These are phyloP conservation scores for Furcifer pardalis DNA, from an alignment of 2,797 vertebrate species.

Conservation along the genomic window DNA sequence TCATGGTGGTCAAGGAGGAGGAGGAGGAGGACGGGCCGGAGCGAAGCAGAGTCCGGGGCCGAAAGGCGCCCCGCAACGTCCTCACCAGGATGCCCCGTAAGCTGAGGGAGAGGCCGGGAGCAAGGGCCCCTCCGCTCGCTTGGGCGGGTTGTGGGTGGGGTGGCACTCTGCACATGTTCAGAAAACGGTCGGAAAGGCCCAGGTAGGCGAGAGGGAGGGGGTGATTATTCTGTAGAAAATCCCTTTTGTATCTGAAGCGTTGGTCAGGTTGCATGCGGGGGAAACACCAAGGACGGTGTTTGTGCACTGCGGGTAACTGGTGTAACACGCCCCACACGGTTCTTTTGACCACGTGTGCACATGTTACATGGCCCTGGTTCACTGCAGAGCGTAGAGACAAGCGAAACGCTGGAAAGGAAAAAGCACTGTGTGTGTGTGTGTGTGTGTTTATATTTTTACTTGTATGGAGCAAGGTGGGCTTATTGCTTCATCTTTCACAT, in stretches of 20 bases:
- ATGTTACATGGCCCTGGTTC: not conserved
- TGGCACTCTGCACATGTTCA: not conserved
- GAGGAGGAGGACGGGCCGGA: conserved; percentile 74
- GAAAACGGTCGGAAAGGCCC: too few relatives aligned
- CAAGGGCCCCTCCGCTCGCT: too few relatives aligned
- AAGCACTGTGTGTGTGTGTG: too few relatives aligned
- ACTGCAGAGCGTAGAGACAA: not conserved
- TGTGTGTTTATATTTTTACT: too few relatives aligned
- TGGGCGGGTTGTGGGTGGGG: not conserved
- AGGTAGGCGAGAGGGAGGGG: too few relatives aligned
- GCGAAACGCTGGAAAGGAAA: too few relatives aligned
- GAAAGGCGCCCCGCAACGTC: conserved; percentile 85
- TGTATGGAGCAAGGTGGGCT: not conserved
- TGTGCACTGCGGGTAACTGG: not conserved
- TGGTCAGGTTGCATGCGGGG: too few relatives aligned
- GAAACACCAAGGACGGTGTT: not conserved
- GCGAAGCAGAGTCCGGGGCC: conserved; percentile 54
- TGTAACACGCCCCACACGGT: not conserved
- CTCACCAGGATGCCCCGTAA: conserved; percentile 92
- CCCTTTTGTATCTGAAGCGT: not conserved
- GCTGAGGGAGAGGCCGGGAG: conserved; percentile 51
- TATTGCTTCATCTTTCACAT: not conserved
- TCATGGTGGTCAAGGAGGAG: conserved; percentile 84
- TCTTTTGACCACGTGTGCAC: not conserved
- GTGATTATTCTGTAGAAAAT: not conserved